Evolutionary conservation across 2,113 vertebrate genomes (phyloP).

Genomic region (Sebastes schlegelii): DNA sequence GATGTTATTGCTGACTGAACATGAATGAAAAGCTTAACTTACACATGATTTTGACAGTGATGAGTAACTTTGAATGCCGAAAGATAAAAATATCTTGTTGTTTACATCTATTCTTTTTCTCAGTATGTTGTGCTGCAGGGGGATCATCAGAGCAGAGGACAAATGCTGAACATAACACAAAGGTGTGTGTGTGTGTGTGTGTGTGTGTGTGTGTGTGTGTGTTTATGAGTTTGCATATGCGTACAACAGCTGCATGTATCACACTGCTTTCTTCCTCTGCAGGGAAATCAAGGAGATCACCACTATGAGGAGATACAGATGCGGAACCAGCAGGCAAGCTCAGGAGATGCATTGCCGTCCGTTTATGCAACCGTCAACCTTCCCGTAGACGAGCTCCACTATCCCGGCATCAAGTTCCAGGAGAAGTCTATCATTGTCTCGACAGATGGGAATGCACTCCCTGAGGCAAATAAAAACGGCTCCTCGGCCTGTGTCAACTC

Average conservation of each 20-base stretch:
- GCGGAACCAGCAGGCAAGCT: background rate
- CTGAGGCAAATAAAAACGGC: background rate
- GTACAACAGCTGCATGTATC: background rate
- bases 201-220: constrained; percentile 34
- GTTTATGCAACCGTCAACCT: background rate
- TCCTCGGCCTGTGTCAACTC: constrained; percentile 6
- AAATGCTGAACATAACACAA: too few relatives aligned
- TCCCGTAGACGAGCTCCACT: constrained; percentile 32
- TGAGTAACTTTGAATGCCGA: too few relatives aligned
- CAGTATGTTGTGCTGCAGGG: too few relatives aligned
- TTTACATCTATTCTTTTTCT: too few relatives aligned
- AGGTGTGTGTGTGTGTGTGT: too few relatives aligned
- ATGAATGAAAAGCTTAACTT: too few relatives aligned
- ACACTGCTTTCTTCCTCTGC: background rate
- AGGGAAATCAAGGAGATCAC: constrained; percentile 26
- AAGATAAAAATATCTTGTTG: too few relatives aligned
- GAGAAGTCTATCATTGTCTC: background rate
- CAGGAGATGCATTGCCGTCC: background rate
- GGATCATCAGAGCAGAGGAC: too few relatives aligned
- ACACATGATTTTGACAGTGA: too few relatives aligned
- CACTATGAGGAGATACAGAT: constrained; percentile 48
- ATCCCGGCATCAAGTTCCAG: constrained; percentile 34
- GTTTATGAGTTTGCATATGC: constrained; percentile 7
- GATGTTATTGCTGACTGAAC: too few relatives aligned
- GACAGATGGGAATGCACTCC: rapidly evolving